Base-by-base conservation (phyloP, 1,140 invertebrate genomes). In the Atopsyche davidsoni region DNA sequence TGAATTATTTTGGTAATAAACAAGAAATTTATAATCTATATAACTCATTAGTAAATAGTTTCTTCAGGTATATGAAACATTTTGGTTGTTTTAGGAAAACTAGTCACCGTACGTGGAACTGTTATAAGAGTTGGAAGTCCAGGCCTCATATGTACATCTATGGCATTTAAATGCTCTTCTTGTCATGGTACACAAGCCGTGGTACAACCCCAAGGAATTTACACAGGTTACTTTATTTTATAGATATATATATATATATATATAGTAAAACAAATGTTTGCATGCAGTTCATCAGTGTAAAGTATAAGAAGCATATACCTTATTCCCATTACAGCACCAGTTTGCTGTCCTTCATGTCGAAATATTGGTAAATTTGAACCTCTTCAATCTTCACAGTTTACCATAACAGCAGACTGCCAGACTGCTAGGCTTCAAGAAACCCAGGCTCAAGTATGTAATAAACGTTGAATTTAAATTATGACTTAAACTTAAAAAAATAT, bases 21-120 rank as follows among this genome's bases (percentile, higher is more conserved):
- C 41, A 19, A 36, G 40, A 31, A 46, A 46, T 16, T 24, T 57
- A 53, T 46, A 23, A 16, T 21, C 23, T 17, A 17, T 39, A 38
- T 25, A 36, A 9, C 16, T 21, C 16, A 35, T 17, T 19, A 3
- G 51, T 17, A 39, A 53, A 39, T 43, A 35, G 46, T 7, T 9
- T 36, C 32, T 31, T 32, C 41, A 50, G 13, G 39, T 21, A 51
- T 54, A 23, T 51, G 18, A 41, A 16, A 18, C 44, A 42, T 35
- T 22, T 47, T 60, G 55, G 25, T 36, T 35, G 51, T 39, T 69
- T 21, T 56, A 87, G 87, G 86, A 11, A 92, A 91, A 75, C 77
- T 93, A 57, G 77, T 95, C 1, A 81, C 83, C 14, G 77, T 94
- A 2, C 82, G 83, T 63, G 93, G 93, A 0, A 92, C 87, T 50